Evolutionary conservation across 2,888 invertebrate genomes (phyloP).

Genomic region (Hyposoter didymator): DNA sequence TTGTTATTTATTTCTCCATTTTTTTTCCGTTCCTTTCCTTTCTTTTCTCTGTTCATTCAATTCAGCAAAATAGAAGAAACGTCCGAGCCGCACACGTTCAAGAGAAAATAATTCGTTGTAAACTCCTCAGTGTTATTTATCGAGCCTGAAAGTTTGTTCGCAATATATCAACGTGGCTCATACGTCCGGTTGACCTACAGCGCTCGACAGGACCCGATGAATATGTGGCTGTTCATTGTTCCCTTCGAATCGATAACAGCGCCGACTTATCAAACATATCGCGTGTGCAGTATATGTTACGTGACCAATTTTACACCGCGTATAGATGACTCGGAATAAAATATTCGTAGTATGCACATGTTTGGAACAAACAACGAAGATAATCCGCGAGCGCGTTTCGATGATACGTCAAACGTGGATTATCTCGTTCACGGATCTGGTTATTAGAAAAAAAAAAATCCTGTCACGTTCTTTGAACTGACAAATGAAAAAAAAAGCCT

Average conservation of each 20-base stretch:
- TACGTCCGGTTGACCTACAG: constrained; percentile 52
- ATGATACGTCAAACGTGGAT: constrained; percentile 34
- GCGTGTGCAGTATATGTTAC: constrained; percentile 49
- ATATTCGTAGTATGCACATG: constrained; percentile 39
- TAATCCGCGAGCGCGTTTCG: not conserved
- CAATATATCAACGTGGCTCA: constrained; percentile 50
- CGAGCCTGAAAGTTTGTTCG: constrained; percentile 48
- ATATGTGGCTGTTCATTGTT: constrained; percentile 26
- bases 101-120: constrained; percentile 48
- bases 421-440: constrained; percentile 4
- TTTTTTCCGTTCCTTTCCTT: not conserved
- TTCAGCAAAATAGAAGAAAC: not conserved
- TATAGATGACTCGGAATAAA: constrained; percentile 26
- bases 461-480: not conserved
- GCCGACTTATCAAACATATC: constrained; percentile 51
- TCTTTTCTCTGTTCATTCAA: not conserved
- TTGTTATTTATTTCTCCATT: not conserved
- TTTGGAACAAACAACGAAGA: constrained; percentile 33
- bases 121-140: constrained; percentile 56
- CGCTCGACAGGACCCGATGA: not conserved
- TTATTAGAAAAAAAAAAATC: not conserved
- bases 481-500: not conserved
- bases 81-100: not conserved
- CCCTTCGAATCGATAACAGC: constrained; percentile 53
- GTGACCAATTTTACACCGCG: constrained; percentile 52